Conservation (phyloP, 2,888 invertebrate genomes). For the Noctuana brunneofusca region DNA sequence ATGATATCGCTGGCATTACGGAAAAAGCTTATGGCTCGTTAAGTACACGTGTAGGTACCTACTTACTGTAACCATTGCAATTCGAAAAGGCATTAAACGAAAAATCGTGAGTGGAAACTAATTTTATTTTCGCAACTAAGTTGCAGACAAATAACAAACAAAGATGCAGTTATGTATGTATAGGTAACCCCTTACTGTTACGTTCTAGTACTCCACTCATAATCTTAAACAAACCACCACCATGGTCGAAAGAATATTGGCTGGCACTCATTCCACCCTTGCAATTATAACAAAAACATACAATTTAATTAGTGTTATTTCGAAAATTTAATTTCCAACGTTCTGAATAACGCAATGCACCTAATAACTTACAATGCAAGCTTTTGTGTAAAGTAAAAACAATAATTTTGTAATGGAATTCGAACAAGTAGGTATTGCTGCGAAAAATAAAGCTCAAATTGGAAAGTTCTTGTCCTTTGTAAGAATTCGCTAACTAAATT, state of each 20-base stretch:
- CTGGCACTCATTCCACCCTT: background rate
- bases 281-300: background rate
- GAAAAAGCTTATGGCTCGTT: conserved; percentile 18
- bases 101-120: conserved; percentile 8
- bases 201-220: background rate
- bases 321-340: conserved; percentile 6
- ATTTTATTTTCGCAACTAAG: conserved; percentile 1
- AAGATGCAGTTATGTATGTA: too few species aligned
- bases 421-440: conserved; percentile 9
- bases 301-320: background rate
- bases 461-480: conserved; percentile 30
- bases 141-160: too few species aligned
- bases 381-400: conserved; percentile 16
- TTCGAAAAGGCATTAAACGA: conserved; percentile 16
- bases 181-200: background rate
- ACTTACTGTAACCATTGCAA: conserved; percentile 17
- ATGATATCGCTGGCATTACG: conserved; percentile 1
- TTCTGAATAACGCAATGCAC: conserved; percentile 8
- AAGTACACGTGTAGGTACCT: conserved; percentile 12
- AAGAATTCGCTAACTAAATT: conserved; percentile 23
- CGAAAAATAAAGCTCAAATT: background rate
- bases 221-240: background rate
- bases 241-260: background rate
- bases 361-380: conserved; percentile 21
- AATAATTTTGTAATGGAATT: conserved; percentile 23